Evolutionary conservation across 1,140 invertebrate genomes (phyloP), one percentile per base, ranked within the genome.

Genomic region (Laodelphax striatellus): DNA sequence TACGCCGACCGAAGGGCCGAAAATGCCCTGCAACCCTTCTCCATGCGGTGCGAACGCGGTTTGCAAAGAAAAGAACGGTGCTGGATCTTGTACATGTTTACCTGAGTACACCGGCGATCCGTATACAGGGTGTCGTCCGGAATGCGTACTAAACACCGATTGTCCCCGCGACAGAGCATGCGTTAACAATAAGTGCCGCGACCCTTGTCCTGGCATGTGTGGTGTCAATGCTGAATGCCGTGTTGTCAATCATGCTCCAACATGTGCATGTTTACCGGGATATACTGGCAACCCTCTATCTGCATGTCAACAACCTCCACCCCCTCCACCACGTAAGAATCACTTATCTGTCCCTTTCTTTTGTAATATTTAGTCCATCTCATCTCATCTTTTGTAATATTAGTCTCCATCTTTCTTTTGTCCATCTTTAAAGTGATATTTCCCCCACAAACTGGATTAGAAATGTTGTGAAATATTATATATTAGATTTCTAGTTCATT

Each of bases 91-190:
- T 71, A 82, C 79, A 60, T 92, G 90, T 73, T 70, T 88, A 64
- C 78, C 84, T 60, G 85, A 88, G 62, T 92, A 89, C 72, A 82
- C 81, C 65, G 90, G 90, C 54, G 88, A 93, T 77, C 88, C 90
- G 2, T 89, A 92, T 65, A 75, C 80, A 22, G 72, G 73, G 21
- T 79, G 77, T 63, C 53, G 71, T 24, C 73, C 73, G 22, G 63
- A 87, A 73, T 88, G 85, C 66, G 80, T 85, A 1, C 72, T 85
- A 5, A 88, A 85, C 70, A 81, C 79, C 10, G 86, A 88, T 68
- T 91, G 88, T 73, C 72, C 83, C 13, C 78, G 79, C 64, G 76
- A 85, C 68, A 82, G 80, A 68, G 83, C 87, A 46, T 90, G 88
- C 70, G 75, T 84, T 9, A 77, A 75, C 63, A 84, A 81, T 63